Evolutionary conservation across 1,140 invertebrate species (phyloP), one percentile per base, ranked within the genome.

Genomic region (Drosophila punjabiensis): DNA sequence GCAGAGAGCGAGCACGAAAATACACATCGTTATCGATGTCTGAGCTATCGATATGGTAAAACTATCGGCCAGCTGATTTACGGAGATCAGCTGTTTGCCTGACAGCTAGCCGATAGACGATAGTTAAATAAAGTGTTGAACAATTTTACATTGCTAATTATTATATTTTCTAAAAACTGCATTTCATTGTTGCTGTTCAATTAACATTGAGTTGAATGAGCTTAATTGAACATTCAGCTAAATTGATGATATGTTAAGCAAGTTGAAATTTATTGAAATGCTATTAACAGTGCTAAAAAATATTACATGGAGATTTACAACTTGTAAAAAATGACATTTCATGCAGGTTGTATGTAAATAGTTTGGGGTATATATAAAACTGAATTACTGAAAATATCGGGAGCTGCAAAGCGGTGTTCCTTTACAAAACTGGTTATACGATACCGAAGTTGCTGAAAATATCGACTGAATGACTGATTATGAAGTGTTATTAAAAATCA

Each of bases 1-100:
- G 69, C 48, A 68, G 69, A 73, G 67, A 73, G 52, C 47, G 66
- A 75, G 71, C 70, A 65, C 52, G 52, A 76, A 76, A 76, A 59
- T 75, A 75, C 68, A 74, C 50, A 64, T 52, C 33, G 67, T 39
- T 73, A 60, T 71, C 53, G 52, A 73, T 60, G n/a, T 10, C 32
- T 11, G 11, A 20, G 37, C 30, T 35, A 70, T 68, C 67, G 67
- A 67, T 67, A 35, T 1, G 30, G 33, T 10, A 33, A 56, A 58
- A 33, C 62, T 69, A 69, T 69, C 66, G 66, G 10, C 45, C 66
- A 69, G 66, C 66, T 69, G 66, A 50, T 52, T 45, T n/a, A n/a
- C 37, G n/a, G 6, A 11, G 6, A 73, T 48, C 71, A 75, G 71
- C 71, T 75, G 71, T 50, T 58, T 32, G 14, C 5, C 13, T 39